phyloP scores from a whole-genome alignment of 2,888 invertebrate species.

The Drosophila vallismaia region DNA sequence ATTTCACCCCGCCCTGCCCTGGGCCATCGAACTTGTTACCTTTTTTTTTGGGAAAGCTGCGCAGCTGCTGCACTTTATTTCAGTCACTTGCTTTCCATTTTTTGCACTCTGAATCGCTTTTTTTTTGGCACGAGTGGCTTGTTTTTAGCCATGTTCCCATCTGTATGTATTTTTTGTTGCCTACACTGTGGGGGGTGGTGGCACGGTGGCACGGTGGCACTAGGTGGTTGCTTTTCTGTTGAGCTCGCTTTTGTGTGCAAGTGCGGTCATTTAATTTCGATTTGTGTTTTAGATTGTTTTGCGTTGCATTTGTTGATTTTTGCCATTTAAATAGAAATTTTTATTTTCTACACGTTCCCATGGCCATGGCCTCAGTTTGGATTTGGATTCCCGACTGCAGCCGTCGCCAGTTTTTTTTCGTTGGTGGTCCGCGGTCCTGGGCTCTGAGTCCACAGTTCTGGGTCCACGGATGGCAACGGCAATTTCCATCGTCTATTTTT shows the following conservation, averaged over 20 bases:
- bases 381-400: slow-evolving; percentile 24
- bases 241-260: slow-evolving; percentile 73
- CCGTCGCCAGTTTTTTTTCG: slow-evolving; percentile 42
- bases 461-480: background rate
- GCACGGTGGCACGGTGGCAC: slow-evolving; percentile 35
- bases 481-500: slow-evolving; percentile 35
- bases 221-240: slow-evolving; percentile 18
- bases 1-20: background rate
- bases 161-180: slow-evolving; percentile 4
- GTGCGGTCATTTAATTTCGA: slow-evolving; percentile 82
- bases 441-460: too few species aligned
- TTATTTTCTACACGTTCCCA: slow-evolving; percentile 76
- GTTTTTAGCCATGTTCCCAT: slow-evolving; percentile 41
- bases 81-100: slow-evolving; percentile 59
- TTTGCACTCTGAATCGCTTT: slow-evolving; percentile 23
- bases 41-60: slow-evolving; percentile 50
- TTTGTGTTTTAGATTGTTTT: slow-evolving; percentile 82
- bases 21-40: slow-evolving; percentile 28
- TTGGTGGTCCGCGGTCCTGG: background rate
- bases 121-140: slow-evolving; percentile 46
- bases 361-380: slow-evolving; percentile 50
- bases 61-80: slow-evolving; percentile 79
- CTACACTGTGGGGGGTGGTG: slow-evolving; percentile 1
- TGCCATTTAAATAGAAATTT: slow-evolving; percentile 79
- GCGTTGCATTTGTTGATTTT: slow-evolving; percentile 79